phyloP scores from a whole-genome alignment of 2,888 invertebrate genomes.

The Eulithis testata region DNA sequence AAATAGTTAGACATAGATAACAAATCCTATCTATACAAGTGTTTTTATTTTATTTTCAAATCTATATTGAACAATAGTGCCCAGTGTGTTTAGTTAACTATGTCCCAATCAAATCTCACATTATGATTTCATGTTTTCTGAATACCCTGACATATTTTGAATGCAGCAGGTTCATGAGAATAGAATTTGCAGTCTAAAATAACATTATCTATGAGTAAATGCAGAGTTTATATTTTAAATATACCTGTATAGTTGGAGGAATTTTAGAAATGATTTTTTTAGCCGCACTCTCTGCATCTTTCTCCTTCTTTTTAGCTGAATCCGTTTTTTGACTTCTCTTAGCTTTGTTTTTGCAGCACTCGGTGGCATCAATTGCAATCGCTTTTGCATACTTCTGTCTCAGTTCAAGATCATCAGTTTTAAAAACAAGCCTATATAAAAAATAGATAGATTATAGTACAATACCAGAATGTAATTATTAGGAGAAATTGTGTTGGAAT shows the following conservation, averaged over 20 bases:
- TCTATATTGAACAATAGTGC: too few species aligned
- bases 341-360: conserved; percentile 69
- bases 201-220: too few species aligned
- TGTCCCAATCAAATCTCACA: too few species aligned
- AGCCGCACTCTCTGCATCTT: conserved; percentile 44
- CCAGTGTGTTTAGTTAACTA: too few species aligned
- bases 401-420: conserved; percentile 69
- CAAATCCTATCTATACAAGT: background rate
- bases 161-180: too few species aligned
- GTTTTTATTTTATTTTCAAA: too few species aligned
- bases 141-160: too few species aligned
- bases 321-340: conserved; percentile 57
- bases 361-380: conserved; percentile 64
- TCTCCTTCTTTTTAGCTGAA: conserved; percentile 55
- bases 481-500: too few species aligned
- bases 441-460: background rate
- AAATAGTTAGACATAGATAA: conserved; percentile 6
- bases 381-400: conserved; percentile 67
- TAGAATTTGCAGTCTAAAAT: too few species aligned
- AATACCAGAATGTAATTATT: too few species aligned
- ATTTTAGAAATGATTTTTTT: conserved; percentile 62
- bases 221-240: too few species aligned
- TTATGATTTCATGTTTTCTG: too few species aligned
- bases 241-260: conserved; percentile 74
- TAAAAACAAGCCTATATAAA: conserved; percentile 67